A percentile compares a stretch with the other conserved stretches of the same genome.
Evolutionary conservation across 2,797 vertebrate species (phyloP).

Genomic region (Sebastes kiyomatsui): DNA sequence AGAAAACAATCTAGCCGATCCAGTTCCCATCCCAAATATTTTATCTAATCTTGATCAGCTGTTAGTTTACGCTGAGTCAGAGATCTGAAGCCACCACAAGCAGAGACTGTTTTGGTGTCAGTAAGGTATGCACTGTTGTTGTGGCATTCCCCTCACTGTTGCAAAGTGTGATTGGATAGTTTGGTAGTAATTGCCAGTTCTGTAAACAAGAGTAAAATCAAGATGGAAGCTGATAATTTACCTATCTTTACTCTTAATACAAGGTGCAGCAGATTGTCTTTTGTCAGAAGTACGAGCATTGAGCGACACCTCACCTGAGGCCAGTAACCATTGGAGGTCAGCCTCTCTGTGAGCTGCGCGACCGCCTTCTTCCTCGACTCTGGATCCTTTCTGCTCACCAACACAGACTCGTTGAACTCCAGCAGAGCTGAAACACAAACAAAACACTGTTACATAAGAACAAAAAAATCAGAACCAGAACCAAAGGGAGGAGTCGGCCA

Average conservation of each 20-base stretch:
- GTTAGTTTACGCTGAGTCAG: not conserved
- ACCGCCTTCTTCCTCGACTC: constrained; percentile 88
- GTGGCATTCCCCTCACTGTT: not conserved
- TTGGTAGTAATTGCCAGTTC: not conserved
- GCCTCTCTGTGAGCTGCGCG: constrained; percentile 84
- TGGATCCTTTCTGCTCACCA: constrained; percentile 88
- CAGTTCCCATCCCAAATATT: not conserved
- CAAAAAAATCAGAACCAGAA: constrained; percentile 5
- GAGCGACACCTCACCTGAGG: constrained; percentile 84
- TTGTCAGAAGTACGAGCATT: not conserved
- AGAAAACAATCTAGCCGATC: not conserved
- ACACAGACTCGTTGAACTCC: constrained; percentile 90
- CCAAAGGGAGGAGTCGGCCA: not conserved
- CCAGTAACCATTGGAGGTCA: constrained; percentile 88
- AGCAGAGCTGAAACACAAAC: constrained; percentile 74
- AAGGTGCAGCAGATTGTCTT: not conserved
- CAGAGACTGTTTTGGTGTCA: not conserved
- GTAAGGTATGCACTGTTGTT: not conserved
- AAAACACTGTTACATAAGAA: not conserved
- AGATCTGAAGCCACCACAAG: not conserved
- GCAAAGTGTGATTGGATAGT: not conserved
- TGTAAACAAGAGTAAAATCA: not conserved
- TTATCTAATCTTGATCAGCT: not conserved
- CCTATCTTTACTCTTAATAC: not conserved
- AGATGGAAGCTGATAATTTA: not conserved